Evolutionary conservation across 2,113 vertebrate genomes (phyloP).

Genomic region (Alaudala cheleensis): DNA sequence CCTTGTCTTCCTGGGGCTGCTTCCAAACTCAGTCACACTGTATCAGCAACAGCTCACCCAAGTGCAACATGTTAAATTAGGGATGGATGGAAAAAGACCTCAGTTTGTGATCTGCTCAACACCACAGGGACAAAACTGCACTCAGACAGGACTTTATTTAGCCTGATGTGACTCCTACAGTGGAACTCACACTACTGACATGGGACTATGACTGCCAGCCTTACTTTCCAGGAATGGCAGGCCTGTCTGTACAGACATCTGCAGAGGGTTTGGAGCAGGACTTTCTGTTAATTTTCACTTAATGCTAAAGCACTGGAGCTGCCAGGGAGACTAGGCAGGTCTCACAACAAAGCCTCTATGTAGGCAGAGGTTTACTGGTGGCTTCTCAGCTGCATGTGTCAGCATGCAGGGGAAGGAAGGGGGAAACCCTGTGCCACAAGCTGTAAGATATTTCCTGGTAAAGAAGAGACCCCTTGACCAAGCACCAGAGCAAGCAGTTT

Average conservation of each 20-base stretch:
- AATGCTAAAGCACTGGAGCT: background rate
- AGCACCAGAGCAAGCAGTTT: background rate
- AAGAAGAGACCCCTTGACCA: background rate
- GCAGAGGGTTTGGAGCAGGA: background rate
- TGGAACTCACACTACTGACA: background rate
- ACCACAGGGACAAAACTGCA: background rate
- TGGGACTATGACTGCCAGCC: background rate
- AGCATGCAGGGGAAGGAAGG: background rate
- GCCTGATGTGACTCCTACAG: background rate
- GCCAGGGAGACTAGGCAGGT: background rate
- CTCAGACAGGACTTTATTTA: background rate
- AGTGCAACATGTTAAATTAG: background rate
- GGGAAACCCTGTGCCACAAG: background rate
- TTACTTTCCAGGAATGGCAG: slow-evolving; percentile 41
- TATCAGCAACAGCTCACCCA: background rate
- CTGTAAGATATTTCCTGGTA: background rate
- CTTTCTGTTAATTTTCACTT: background rate
- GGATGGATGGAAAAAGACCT: background rate
- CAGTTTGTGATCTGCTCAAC: background rate
- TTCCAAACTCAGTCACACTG: background rate
- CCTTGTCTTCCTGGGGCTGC: background rate
- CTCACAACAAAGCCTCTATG: background rate
- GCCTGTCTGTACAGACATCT: background rate
- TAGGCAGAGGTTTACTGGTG: background rate
- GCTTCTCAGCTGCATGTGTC: background rate